Conservation (phyloP, 2,113 vertebrate genomes). For the Isurus oxyrinchus region DNA sequence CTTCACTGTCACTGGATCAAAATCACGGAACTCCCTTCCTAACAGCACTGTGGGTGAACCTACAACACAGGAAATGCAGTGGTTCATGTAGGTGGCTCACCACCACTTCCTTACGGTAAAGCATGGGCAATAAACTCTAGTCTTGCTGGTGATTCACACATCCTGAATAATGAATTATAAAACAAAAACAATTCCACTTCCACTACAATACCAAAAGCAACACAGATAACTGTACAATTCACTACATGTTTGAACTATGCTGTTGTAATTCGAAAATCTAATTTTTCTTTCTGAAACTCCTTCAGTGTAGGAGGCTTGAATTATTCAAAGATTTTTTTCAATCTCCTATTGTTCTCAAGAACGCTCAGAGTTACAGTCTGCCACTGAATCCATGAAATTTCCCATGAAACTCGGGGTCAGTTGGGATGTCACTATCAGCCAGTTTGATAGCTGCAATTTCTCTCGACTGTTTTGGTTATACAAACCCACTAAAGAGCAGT, state of each 20-base stretch:
- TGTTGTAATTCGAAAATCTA: background rate
- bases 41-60: background rate
- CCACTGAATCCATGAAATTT: background rate
- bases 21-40: background rate
- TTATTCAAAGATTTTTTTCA: constrained; percentile 26
- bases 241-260: background rate
- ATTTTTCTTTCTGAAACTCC: background rate
- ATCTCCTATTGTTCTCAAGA: constrained; percentile 8
- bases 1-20: background rate
- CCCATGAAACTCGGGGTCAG: background rate
- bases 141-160: background rate
- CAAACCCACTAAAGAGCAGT: background rate
- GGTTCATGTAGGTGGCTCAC: too few species aligned
- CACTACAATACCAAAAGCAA: background rate
- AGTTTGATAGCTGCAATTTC: background rate
- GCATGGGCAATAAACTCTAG: background rate
- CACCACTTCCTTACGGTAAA: background rate
- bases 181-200: background rate
- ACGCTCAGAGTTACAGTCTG: background rate
- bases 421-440: background rate
- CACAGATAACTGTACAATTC: background rate
- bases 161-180: background rate
- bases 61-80: background rate
- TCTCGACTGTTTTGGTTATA: background rate
- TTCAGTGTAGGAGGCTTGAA: constrained; percentile 22